phyloP scores from a whole-genome alignment of 2,113 vertebrate genomes.

The Indicator indicator region DNA sequence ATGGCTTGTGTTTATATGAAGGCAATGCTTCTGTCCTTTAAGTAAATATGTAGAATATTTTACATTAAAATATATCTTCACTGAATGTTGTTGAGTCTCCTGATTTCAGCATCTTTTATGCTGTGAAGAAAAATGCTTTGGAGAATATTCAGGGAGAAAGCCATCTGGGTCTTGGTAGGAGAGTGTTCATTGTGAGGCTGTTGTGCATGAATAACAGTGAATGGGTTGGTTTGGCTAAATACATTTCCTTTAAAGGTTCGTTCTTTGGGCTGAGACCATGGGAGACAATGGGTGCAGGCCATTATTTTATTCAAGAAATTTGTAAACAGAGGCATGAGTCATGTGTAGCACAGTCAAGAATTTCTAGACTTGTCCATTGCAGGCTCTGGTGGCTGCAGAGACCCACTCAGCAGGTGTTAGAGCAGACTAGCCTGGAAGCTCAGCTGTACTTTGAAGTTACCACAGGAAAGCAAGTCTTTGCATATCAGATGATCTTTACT shows the following conservation, averaged over 20 bases:
- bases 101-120: background rate
- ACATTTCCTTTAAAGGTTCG: background rate
- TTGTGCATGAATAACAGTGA: background rate
- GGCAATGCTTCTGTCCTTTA: background rate
- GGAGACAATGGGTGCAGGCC: background rate
- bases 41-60: background rate
- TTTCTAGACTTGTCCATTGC: background rate
- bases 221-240: constrained; percentile 11
- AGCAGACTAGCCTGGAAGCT: background rate
- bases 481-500: background rate
- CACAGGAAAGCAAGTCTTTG: background rate
- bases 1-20: background rate
- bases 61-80: background rate
- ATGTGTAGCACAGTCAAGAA: background rate
- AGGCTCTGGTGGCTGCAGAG: background rate
- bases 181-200: background rate
- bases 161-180: background rate
- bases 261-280: background rate
- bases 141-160: background rate
- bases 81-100: background rate
- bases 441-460: background rate
- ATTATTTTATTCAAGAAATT: background rate
- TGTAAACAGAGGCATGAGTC: background rate
- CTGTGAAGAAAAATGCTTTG: background rate
- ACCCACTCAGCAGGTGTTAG: accelerated